Base-by-base conservation (phyloP, 2,797 vertebrate genomes). In the Cirrhinus mrigala region DNA sequence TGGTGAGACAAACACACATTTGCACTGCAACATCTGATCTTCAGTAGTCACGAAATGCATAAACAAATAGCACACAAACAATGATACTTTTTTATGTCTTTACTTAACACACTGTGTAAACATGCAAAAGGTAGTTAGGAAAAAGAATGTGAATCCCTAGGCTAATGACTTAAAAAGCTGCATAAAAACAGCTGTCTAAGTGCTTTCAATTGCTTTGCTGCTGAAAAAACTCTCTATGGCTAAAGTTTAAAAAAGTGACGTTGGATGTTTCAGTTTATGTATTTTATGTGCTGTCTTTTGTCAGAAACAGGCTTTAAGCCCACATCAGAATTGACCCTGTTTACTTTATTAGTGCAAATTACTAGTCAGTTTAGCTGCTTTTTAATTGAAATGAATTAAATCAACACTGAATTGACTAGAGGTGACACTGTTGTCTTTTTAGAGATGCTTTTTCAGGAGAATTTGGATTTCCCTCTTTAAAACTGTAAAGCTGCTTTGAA, bases 1-100 rank as follows among this genome's bases (percentile, higher is more conserved):
- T 99, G 96, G 98, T 99, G 92, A 97, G 97, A 83, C 68, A 78
- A 24, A 58, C 6, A 37, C 9, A 60, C 18, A 40, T 20, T 33
- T 54, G 3, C 18, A 15, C 11, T 76, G 52, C 54, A 37, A 56
- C 29, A 76, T 76, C 5, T 33, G 73, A 54, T 75, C 71, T 74
- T 54, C 20, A 37, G 12, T 20, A 76, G 27, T 22, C 18, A 37
- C 12, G 22, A 37, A 33, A 37, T 7, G 6, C 6, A 5, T 73
- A 10, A 37, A 37, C 10, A 75, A 74, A 50, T 29, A 68, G 37
- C 40, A n/a, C 22, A 54, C 18, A 54, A 54, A 54, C 52, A 54
- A 20, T 20, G 6, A 54, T 54, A 7, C 16, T 8, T 20, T 20
- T 54, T 54, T 54, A 20, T 37, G 66, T 37, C 33, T 68, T 68